Evolutionary conservation across 2,888 invertebrate genomes (phyloP).

Genomic region (Psylliodes chrysocephalus): DNA sequence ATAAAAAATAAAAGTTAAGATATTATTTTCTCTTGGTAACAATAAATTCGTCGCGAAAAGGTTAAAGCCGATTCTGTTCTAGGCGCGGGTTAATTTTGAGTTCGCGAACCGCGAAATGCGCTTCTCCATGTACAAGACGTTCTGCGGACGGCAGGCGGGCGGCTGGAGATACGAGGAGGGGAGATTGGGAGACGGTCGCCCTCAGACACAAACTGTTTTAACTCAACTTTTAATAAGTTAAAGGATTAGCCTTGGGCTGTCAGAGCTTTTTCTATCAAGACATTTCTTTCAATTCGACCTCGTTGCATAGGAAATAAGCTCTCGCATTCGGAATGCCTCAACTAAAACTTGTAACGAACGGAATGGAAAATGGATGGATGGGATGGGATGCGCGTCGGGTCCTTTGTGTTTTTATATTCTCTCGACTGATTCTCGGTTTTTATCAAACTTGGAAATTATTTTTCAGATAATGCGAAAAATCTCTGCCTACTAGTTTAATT

Average conservation of each 20-base stretch:
- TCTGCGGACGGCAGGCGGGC: slow-evolving; percentile 38
- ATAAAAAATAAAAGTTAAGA: too few species aligned
- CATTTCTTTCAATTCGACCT: slow-evolving; percentile 44
- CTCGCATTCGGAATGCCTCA: slow-evolving; percentile 24
- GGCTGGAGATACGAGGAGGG: too few species aligned
- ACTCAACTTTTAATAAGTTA: slow-evolving; percentile 64
- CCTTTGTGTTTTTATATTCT: slow-evolving; percentile 17
- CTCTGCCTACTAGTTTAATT: not conserved
- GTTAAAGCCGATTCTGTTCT: not conserved
- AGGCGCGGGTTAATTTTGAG: slow-evolving; percentile 60
- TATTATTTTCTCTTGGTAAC: too few species aligned
- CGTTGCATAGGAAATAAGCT: slow-evolving; percentile 27
- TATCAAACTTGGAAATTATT: not conserved
- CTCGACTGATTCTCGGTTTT: slow-evolving; percentile 7
- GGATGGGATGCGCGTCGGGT: too few species aligned
- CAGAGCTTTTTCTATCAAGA: slow-evolving; percentile 61
- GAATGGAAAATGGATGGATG: too few species aligned
- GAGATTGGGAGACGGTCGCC: slow-evolving; percentile 8
- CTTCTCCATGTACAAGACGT: slow-evolving; percentile 29
- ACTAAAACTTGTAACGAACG: slow-evolving; percentile 21
- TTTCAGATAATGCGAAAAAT: not conserved
- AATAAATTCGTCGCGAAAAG: too few species aligned
- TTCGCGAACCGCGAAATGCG: slow-evolving; percentile 55
- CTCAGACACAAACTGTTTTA: slow-evolving; percentile 62
- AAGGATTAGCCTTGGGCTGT: slow-evolving; percentile 62